phyloP scores from a whole-genome alignment of 2,888 invertebrate species.

The Ecliptopera silaceata region DNA sequence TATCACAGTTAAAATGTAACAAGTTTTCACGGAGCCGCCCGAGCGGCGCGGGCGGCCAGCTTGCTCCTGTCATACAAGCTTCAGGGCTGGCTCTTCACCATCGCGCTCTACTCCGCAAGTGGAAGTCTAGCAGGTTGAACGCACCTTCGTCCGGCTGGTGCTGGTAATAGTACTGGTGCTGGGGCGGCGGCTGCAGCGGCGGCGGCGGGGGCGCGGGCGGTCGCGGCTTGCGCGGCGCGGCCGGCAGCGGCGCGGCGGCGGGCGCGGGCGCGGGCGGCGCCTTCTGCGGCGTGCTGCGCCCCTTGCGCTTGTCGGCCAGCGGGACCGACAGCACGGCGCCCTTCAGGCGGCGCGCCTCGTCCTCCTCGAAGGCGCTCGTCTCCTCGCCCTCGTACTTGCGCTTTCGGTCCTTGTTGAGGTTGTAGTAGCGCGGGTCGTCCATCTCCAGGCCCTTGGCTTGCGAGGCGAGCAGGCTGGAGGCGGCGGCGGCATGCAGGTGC shows the following conservation, averaged over 20 bases:
- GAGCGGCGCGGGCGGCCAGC: slow-evolving; percentile 64
- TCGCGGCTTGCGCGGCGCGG: slow-evolving; percentile 76
- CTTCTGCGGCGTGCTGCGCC: slow-evolving; percentile 59
- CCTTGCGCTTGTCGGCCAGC: slow-evolving; percentile 75
- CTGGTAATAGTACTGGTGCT: slow-evolving; percentile 82
- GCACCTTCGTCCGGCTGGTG: slow-evolving; percentile 84
- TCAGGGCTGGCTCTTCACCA: slow-evolving; percentile 84
- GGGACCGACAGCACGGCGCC: slow-evolving; percentile 81
- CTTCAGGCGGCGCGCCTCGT: slow-evolving; percentile 76
- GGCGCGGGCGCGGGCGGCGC: slow-evolving; percentile 62
- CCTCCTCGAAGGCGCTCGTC: slow-evolving; percentile 84
- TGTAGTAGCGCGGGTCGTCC: slow-evolving; percentile 89
- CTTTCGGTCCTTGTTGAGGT: slow-evolving; percentile 88
- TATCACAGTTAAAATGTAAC: slow-evolving; percentile 83
- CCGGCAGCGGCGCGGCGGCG: slow-evolving; percentile 67
- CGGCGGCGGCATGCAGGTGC: slow-evolving; percentile 61
- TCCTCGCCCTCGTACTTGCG: slow-evolving; percentile 87
- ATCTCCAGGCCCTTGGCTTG: slow-evolving; percentile 78
- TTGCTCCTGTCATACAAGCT: slow-evolving; percentile 84
- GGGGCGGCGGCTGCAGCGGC: slow-evolving; percentile 73
- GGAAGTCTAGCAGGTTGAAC: slow-evolving; percentile 84
- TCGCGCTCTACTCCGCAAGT: slow-evolving; percentile 83
- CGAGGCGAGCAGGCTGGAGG: slow-evolving; percentile 59
- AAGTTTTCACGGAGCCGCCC: slow-evolving; percentile 79
- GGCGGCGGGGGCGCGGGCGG: slow-evolving; percentile 74